phyloP scores from a whole-genome alignment of 2,888 invertebrate species.

The Cephus spinipes region DNA sequence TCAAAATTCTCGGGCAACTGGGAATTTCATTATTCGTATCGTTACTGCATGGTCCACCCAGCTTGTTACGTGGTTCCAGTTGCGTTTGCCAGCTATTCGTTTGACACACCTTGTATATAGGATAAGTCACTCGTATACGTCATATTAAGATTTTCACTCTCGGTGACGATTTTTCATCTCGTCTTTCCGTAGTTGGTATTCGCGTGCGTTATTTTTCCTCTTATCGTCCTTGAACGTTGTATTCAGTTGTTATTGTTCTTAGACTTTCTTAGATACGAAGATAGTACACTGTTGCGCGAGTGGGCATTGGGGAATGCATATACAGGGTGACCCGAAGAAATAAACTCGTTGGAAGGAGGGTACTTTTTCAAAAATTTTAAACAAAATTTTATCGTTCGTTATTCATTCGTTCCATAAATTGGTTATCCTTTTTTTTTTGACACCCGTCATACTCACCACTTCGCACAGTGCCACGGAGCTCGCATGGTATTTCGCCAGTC shows the following conservation, averaged over 20 bases:
- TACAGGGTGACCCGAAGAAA: not conserved
- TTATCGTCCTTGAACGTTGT: not conserved
- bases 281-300: no score
- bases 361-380: not conserved
- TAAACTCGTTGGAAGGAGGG: not conserved
- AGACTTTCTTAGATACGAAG: no score
- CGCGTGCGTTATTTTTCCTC: not conserved
- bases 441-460: conserved; percentile 66
- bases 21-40: not conserved
- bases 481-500: conserved; percentile 71
- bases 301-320: not conserved
- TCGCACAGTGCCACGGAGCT: conserved; percentile 69
- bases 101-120: no score
- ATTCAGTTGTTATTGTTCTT: no score
- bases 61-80: not conserved
- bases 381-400: not conserved
- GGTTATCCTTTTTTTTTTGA: conserved; percentile 4
- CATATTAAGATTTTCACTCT: no score
- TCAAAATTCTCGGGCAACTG: conserved; percentile 8
- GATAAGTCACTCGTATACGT: no score
- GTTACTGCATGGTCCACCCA: no score
- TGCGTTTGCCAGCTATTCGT: not conserved
- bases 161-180: not conserved
- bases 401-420: no score
- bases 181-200: not conserved